Percentiles rank a stretch among this genome's conserved stretches.
These are phyloP conservation scores for Opisthocomus hoazin DNA, from an alignment of 2,113 vertebrate genomes.

Conservation along the genomic window DNA sequence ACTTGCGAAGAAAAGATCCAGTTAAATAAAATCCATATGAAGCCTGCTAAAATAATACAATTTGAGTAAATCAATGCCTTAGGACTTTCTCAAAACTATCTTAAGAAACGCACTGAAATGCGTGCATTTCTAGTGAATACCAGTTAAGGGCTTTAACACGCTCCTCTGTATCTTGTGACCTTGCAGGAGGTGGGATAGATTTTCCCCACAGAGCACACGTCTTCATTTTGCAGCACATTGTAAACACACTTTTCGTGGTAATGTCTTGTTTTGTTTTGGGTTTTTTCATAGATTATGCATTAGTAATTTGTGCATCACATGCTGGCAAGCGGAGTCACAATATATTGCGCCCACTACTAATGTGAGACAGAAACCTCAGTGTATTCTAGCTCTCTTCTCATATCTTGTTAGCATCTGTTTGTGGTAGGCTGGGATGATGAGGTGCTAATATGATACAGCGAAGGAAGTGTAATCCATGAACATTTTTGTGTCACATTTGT, in stretches of 20 bases:
- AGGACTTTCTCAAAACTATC: background rate
- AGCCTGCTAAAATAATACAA: background rate
- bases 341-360: constrained; percentile 5
- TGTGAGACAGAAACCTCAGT: constrained; percentile 42
- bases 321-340: background rate
- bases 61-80: background rate
- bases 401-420: constrained; percentile 66
- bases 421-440: constrained; percentile 66
- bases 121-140: background rate
- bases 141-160: background rate
- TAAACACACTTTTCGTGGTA: constrained; percentile 28
- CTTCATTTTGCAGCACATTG: constrained; percentile 8
- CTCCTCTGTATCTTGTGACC: background rate
- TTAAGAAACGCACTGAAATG: background rate
- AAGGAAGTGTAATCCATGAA: constrained; percentile 67
- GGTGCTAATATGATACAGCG: constrained; percentile 68
- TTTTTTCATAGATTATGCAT: constrained; percentile 17
- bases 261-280: background rate
- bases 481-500: constrained; percentile 69
- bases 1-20: background rate
- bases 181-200: background rate
- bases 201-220: background rate
- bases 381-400: constrained; percentile 21
- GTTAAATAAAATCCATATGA: constrained; percentile 19
- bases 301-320: constrained; percentile 26